phyloP scores from a whole-genome alignment of 2,113 vertebrate species.

The Solenodon paradoxus region DNA sequence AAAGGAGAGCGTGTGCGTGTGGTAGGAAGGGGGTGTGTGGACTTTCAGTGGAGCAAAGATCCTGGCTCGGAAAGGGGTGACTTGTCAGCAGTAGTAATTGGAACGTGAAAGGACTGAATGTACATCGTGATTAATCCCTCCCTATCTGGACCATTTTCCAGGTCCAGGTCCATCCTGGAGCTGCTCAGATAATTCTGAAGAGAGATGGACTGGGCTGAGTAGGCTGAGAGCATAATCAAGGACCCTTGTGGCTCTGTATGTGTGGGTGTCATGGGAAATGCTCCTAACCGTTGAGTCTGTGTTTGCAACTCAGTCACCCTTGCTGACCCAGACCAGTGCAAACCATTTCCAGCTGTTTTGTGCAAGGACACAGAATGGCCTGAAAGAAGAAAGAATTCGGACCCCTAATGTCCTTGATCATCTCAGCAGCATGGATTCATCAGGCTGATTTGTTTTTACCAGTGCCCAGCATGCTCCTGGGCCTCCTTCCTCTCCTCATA shows the following conservation, averaged over 20 bases:
- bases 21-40: background rate
- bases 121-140: background rate
- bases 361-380: background rate
- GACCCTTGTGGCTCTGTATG: background rate
- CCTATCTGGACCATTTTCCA: background rate
- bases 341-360: slow-evolving; percentile 17
- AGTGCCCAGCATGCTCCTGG: background rate
- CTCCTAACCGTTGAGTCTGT: background rate
- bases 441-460: slow-evolving; percentile 14
- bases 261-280: background rate
- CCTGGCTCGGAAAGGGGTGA: background rate
- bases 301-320: background rate
- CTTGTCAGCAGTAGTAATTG: background rate
- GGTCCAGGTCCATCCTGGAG: background rate
- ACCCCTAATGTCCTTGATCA: background rate
- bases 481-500: background rate
- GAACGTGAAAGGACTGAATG: background rate
- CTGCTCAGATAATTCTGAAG: background rate
- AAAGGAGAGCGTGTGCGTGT: background rate
- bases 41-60: background rate
- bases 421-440: background rate
- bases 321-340: background rate
- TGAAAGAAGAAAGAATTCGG: background rate
- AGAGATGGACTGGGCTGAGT: background rate
- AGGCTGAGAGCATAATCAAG: background rate